Evolutionary conservation across 2,888 invertebrate genomes (phyloP), one percentile per base, ranked within the genome.

Genomic region (Spicauda simplicius): DNA sequence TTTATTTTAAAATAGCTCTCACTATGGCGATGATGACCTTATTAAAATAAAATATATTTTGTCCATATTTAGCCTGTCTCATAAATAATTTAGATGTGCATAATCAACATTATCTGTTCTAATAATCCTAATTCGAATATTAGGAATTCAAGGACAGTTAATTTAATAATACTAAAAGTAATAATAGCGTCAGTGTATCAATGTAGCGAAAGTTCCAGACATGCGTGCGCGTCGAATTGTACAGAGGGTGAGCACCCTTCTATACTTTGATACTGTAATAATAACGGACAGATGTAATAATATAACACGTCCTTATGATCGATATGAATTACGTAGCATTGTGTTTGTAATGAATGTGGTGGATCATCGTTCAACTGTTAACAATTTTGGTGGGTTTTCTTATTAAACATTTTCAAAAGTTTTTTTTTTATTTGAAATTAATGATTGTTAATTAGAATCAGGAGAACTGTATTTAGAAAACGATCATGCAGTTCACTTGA

Each of bases 171-270:
- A 41, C 30, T 30, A 52, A 45, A 45, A 53, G 19, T 62, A 41
- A 66, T 60, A 64, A 64, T 59, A 33, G n/a, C n/a, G n/a, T 59
- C n/a, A 6, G 33, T 33, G 33, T 33, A 14, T 41, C 20, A 55
- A 19, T 33, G 33, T 68, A 14, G 62, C 61, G 62, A 61, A 68
- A 57, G 30, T 68, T 68, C 68, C 19, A 57, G 68, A 68, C 56
- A 48, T 54, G 37, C 57, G n/a, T 41, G 50, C 62, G 48, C 56
- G 56, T 45, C 55, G 45, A 56, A 62, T 66, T 55, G 50, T 41
- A 72, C 62, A 68, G 57, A 68, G 68, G 69, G 72, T 69, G 69
- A 72, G 66, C 68, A 69, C 70, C 70, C 64, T 67, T 67, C 68
- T 45, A 12, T 54, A 64, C 5, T 2, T 58, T 53, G 41, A 11